These are phyloP conservation scores for Platycnemis pennipes DNA, from an alignment of 2,888 invertebrate species.

Conservation along the genomic window DNA sequence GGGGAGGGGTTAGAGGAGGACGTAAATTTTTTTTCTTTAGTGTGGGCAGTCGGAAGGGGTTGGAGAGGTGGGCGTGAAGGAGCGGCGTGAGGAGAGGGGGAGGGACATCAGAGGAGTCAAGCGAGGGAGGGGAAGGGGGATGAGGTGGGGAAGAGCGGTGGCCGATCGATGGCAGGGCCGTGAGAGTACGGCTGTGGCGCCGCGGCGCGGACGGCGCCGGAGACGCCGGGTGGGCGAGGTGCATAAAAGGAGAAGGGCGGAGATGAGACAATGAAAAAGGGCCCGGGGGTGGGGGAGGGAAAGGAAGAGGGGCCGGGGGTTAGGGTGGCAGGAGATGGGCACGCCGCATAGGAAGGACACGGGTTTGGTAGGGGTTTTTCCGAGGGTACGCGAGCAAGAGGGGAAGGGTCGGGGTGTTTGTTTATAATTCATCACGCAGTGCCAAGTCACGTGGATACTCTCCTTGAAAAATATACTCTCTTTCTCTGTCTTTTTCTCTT, in stretches of 20 bases:
- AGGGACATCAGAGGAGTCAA: not conserved
- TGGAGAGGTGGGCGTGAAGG: not conserved
- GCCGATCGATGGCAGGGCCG: not conserved
- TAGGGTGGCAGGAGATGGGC: not conserved
- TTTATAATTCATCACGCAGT: slow-evolving; percentile 39
- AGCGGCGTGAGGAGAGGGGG: not conserved
- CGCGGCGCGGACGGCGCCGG: slow-evolving; percentile 12
- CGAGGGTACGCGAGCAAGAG: not conserved
- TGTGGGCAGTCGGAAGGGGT: not conserved
- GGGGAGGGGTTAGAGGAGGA: not conserved
- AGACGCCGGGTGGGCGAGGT: slow-evolving; percentile 26
- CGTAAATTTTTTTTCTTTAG: not conserved
- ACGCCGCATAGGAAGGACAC: not conserved
- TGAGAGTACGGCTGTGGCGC: slow-evolving; percentile 2
- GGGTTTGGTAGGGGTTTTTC: not conserved
- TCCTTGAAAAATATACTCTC: not conserved
- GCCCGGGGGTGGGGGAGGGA: not conserved
- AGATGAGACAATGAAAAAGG: slow-evolving; percentile 24
- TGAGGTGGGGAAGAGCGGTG: not conserved
- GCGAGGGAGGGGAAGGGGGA: not conserved
- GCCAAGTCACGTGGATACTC: slow-evolving; percentile 27
- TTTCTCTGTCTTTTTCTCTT: not conserved
- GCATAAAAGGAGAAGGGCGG: slow-evolving; percentile 30
- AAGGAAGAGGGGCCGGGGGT: not conserved
- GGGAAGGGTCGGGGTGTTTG: slow-evolving; percentile 22